Evolutionary conservation across 2,113 vertebrate genomes (phyloP), one percentile per base, ranked within the genome.

Genomic region (Melospiza melodia): DNA sequence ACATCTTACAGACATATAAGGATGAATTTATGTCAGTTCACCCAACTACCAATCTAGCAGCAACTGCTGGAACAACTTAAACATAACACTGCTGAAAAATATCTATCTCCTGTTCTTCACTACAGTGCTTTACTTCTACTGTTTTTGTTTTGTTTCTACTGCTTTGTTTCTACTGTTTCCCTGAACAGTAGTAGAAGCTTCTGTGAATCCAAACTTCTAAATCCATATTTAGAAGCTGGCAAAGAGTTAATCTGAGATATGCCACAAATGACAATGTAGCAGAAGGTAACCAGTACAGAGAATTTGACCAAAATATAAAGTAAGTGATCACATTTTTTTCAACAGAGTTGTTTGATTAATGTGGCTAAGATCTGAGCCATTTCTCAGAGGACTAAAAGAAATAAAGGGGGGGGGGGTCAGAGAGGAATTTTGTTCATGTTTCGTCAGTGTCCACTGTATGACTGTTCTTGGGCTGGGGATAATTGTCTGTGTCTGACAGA

Each of bases 231-330:
- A 68, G 48, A 74, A 62, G 12, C 13, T 67, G 23, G 10, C 22
- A 71, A 81, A 77, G 27, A 48, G 12, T 51, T 43, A 31, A 19
- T 63, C 23, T 16, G 39, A 78, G n/a, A 54, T 8, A 66, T 1
- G 48, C 3, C 3, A 17, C 4, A 85, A 58, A 0, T 20, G 23
- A 73, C 55, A 66, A 84, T 2, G 1, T 14, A 80, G 52, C 4
- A 89, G 43, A 84, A 84, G 33, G 15, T 33, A 82, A 46, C 6
- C 5, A 82, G 57, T 11, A 55, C 15, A 62, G 0, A 73, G 21
- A 89, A 62, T 31, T 25, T 52, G 57, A 65, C 17, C 20, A 33
- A 83, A 94, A 68, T 8, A 59, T 3, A 52, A 44, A 73, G 20
- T 33, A 69, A 76, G 21, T 4, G 1, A 69, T 44, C 37, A 46